phyloP scores from a whole-genome alignment of 2,113 vertebrate genomes.

The Phalacrocorax brasilianus region DNA sequence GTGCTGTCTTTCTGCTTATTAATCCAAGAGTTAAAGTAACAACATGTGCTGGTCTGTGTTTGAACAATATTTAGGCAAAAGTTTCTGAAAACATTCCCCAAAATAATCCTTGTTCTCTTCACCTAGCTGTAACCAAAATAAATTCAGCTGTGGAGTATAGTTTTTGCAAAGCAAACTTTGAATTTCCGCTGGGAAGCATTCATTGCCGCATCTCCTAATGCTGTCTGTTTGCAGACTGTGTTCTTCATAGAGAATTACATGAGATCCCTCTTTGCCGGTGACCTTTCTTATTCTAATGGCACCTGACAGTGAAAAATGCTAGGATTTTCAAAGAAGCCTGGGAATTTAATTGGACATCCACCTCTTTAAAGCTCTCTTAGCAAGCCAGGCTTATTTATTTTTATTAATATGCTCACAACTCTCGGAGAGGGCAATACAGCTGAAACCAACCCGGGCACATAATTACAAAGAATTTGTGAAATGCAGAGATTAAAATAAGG shows the following conservation, averaged over 20 bases:
- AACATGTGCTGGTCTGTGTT: neutral
- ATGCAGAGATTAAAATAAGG: neutral
- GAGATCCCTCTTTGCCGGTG: neutral
- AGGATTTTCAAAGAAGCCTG: conserved; percentile 13
- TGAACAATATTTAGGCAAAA: neutral
- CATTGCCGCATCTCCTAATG: accelerated
- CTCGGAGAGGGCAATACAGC: neutral
- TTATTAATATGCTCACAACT: neutral
- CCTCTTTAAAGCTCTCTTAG: conserved; percentile 28
- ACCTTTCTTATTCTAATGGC: conserved; percentile 54
- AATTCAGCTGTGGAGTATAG: too few relatives aligned
- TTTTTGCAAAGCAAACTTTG: neutral
- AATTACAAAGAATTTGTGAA: neutral
- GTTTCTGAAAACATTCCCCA: accelerated
- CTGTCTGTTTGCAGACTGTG: neutral
- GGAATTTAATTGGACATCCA: conserved; percentile 42
- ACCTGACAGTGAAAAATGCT: conserved; percentile 55
- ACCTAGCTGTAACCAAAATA: neutral
- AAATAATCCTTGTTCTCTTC: neutral
- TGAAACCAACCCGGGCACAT: accelerated
- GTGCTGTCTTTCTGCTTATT: neutral
- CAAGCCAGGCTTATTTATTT: conserved; percentile 30
- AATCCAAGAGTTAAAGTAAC: neutral
- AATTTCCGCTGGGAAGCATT: neutral
- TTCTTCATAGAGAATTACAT: neutral